Evolutionary conservation across 2,797 vertebrate genomes (phyloP).

Genomic region (Myotis planiceps): DNA sequence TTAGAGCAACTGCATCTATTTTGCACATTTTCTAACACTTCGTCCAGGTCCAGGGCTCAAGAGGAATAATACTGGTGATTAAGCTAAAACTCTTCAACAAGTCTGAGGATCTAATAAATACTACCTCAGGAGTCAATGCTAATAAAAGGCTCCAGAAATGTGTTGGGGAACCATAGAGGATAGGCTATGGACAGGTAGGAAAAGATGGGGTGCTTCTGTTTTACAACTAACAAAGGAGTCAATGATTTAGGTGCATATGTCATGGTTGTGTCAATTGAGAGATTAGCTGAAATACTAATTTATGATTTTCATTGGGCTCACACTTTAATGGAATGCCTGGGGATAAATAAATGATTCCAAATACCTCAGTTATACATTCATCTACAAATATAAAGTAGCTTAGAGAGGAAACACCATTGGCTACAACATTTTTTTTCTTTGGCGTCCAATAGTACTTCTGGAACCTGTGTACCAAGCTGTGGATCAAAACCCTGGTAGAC

Average conservation of each 20-base stretch:
- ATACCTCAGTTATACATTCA: not conserved
- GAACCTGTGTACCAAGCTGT: not conserved
- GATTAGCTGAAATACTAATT: not conserved
- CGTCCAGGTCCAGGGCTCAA: not conserved
- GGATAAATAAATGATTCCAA: not conserved
- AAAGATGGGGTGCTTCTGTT: not conserved
- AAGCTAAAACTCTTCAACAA: not conserved
- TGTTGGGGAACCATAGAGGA: not conserved
- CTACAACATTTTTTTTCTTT: not conserved
- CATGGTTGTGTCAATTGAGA: not conserved
- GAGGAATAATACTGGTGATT: not conserved
- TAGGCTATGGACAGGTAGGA: not conserved
- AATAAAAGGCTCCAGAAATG: not conserved
- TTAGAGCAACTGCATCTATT: not conserved
- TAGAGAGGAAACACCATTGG: not conserved
- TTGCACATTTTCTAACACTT: not conserved
- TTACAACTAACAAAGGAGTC: not conserved
- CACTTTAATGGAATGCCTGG: not conserved
- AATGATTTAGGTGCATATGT: not conserved
- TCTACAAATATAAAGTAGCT: not conserved
- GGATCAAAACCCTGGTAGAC: not conserved
- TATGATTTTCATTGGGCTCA: not conserved
- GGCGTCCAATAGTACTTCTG: not conserved
- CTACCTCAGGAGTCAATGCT: not conserved
- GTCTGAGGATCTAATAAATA: not conserved